phyloP scores from a whole-genome alignment of 2,888 invertebrate species.

The Caenorhabditis becei region DNA sequence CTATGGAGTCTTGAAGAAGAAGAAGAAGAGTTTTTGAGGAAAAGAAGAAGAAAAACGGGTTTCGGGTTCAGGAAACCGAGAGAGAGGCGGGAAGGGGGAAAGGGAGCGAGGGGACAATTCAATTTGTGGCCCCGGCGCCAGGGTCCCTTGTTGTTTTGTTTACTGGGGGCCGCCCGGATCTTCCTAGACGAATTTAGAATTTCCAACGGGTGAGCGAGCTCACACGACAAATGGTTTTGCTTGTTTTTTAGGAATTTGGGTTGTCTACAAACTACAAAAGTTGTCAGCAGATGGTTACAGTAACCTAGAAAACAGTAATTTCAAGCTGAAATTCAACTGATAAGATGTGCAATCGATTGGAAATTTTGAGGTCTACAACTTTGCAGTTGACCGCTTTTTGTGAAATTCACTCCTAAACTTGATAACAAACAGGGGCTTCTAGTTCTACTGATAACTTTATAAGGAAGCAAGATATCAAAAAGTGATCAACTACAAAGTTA shows the following conservation, averaged over 20 bases:
- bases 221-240: neutral
- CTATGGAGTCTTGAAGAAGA: neutral
- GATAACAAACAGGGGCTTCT: too few relatives aligned
- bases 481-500: too few relatives aligned
- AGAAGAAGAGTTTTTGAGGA: neutral
- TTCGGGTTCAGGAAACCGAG: slow-evolving; percentile 3
- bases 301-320: too few relatives aligned
- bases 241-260: neutral
- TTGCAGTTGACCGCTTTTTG: too few relatives aligned
- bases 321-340: too few relatives aligned
- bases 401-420: too few relatives aligned
- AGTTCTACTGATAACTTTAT: too few relatives aligned
- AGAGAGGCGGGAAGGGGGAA: neutral
- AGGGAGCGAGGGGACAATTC: slow-evolving; percentile 4
- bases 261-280: slow-evolving; percentile 17
- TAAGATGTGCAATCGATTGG: too few relatives aligned
- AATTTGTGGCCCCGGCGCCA: slow-evolving; percentile 4
- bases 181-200: neutral
- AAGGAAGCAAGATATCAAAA: too few relatives aligned
- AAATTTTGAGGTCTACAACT: too few relatives aligned
- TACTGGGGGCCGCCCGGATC: neutral
- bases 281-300: neutral
- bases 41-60: neutral
- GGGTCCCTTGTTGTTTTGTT: slow-evolving; percentile 23
- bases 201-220: neutral